These are phyloP conservation scores for Drosophila jambulina DNA, from an alignment of 1,140 invertebrate species.

Conservation along the genomic window DNA sequence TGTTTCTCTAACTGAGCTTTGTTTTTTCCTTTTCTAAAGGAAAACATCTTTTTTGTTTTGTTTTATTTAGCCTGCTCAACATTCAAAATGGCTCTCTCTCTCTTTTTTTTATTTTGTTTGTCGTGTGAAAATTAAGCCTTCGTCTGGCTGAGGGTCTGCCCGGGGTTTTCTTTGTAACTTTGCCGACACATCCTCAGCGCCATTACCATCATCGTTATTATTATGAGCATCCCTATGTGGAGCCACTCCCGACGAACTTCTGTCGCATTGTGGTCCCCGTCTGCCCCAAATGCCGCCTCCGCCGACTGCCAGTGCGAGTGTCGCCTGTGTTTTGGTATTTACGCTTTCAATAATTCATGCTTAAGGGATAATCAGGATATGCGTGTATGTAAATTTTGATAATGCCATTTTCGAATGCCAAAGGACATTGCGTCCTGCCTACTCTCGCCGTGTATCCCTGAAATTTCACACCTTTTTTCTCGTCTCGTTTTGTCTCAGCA, in stretches of 20 bases:
- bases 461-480: constrained; percentile 53
- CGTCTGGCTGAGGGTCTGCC: constrained; percentile 36
- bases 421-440: constrained; percentile 39
- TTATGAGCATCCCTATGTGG: constrained; percentile 56
- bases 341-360: constrained; percentile 83
- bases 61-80: constrained; percentile 28
- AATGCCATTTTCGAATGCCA: constrained; percentile 73
- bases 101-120: constrained; percentile 64
- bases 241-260: constrained; percentile 56
- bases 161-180: constrained; percentile 5
- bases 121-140: constrained; percentile 79
- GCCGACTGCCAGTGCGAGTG: constrained; percentile 21
- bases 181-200: constrained; percentile 26
- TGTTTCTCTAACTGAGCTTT: constrained; percentile 8
- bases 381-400: constrained; percentile 82
- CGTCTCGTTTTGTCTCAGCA: constrained; percentile 24
- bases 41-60: constrained; percentile 20
- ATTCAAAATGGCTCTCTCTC: constrained; percentile 67
- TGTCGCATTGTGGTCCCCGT: constrained; percentile 43
- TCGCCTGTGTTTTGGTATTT: constrained; percentile 72
- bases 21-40: not conserved
- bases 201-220: constrained; percentile 41
- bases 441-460: constrained; percentile 29
- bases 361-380: constrained; percentile 83
- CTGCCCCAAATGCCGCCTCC: not conserved